Conservation (phyloP, 2,797 vertebrate genomes). For the Parambassis ranga region DNA sequence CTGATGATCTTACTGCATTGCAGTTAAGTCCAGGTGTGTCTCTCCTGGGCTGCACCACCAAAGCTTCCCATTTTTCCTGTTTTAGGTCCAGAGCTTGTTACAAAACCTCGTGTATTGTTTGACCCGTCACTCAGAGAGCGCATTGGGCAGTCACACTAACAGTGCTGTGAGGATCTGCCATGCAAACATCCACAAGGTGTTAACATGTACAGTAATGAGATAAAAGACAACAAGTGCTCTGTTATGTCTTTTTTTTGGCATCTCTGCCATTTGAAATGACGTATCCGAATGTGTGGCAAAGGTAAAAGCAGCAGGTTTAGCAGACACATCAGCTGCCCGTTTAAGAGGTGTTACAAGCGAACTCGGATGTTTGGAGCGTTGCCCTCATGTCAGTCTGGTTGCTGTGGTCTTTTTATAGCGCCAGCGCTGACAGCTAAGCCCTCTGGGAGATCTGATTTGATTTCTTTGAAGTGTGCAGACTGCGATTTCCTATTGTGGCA, state of each 20-base stretch:
- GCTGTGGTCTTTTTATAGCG: constrained; percentile 62
- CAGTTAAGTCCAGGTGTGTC: constrained; percentile 32
- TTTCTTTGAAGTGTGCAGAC: constrained; percentile 56
- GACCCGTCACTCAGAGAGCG: constrained; percentile 6
- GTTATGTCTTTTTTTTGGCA: background rate
- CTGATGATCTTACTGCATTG: constrained; percentile 62
- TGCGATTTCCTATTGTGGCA: constrained; percentile 51
- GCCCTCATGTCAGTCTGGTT: constrained; percentile 33
- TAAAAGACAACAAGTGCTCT: too few relatives aligned
- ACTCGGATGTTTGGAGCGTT: constrained; percentile 14
- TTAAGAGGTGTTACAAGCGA: constrained; percentile 29
- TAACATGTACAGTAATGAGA: too few relatives aligned
- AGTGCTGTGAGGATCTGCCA: constrained; percentile 4
- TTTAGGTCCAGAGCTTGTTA: constrained; percentile 41
- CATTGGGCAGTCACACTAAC: background rate
- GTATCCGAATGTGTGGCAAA: background rate
- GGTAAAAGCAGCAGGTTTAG: constrained; percentile 4
- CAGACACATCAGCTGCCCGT: background rate
- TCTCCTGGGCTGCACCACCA: constrained; percentile 43
- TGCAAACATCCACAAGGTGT: background rate
- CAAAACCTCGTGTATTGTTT: constrained; percentile 36
- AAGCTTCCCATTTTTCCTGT: constrained; percentile 20
- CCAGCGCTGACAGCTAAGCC: constrained; percentile 31
- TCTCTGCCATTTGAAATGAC: too few relatives aligned
- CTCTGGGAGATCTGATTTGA: constrained; percentile 37